These are phyloP conservation scores for pig (Sus scrofa) DNA, from an alignment of 2,113 vertebrate species.

Conservation along the genomic window DNA sequence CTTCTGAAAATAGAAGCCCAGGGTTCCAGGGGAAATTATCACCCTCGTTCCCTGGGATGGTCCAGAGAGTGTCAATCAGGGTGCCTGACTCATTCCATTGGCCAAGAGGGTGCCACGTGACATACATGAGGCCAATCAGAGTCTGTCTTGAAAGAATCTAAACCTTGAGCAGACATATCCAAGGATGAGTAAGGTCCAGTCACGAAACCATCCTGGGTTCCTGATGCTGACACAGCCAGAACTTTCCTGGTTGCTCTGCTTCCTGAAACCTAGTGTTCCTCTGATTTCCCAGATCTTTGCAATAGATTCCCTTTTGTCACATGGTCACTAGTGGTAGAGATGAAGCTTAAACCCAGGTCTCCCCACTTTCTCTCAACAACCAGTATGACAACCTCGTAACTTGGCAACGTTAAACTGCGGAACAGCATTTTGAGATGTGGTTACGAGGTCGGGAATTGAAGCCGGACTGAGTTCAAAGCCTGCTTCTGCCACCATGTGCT, in stretches of 20 bases:
- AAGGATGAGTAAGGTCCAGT: fast-evolving
- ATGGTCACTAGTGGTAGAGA: neutral
- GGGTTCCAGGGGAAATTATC: neutral
- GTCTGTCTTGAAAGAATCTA: neutral
- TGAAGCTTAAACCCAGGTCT: neutral
- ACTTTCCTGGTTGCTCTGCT: neutral
- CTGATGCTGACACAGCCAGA: fast-evolving
- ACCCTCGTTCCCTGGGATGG: neutral
- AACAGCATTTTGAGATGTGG: too few species aligned
- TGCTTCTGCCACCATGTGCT: neutral
- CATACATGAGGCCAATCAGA: neutral
- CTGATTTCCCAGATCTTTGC: neutral
- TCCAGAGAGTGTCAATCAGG: neutral
- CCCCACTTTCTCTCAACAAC: neutral
- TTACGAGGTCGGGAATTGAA: neutral
- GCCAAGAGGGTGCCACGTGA: neutral
- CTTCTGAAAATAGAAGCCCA: neutral
- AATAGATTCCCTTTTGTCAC: neutral
- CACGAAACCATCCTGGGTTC: fast-evolving
- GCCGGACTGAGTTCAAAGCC: neutral
- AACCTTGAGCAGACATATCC: neutral
- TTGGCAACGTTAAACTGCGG: fast-evolving
- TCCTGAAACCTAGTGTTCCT: neutral
- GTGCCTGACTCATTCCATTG: fast-evolving
- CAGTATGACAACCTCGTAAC: neutral